Evolutionary conservation across 2,797 vertebrate species (phyloP).

Genomic region (Uromys caudimaculatus): DNA sequence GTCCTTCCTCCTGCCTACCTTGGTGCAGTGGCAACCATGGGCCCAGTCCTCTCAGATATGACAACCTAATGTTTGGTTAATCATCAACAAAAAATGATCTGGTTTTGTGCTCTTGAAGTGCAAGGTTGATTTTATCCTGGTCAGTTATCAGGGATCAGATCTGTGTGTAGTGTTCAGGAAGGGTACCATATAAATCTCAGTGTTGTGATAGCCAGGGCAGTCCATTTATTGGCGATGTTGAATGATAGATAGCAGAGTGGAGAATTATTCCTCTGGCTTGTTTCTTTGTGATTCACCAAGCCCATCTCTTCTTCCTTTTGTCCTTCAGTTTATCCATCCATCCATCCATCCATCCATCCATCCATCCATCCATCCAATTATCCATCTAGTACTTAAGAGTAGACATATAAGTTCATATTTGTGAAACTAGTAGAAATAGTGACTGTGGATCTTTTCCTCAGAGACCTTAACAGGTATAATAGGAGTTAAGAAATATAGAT

Average conservation of each 20-base stretch:
- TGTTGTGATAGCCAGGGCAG: conserved; percentile 21
- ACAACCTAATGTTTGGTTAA: background rate
- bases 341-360: background rate
- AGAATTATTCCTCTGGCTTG: background rate
- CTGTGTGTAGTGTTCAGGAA: background rate
- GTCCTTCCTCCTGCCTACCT: background rate
- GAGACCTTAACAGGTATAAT: conserved; percentile 19
- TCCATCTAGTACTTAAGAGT: background rate
- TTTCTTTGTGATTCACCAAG: conserved; percentile 53
- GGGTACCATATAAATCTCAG: background rate
- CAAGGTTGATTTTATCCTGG: conserved; percentile 1
- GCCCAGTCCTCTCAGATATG: background rate
- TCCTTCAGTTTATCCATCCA: background rate
- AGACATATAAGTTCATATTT: background rate
- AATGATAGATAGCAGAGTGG: conserved; percentile 14
- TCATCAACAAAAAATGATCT: background rate
- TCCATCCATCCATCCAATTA: background rate
- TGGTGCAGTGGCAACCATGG: accelerated
- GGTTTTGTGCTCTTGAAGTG: conserved; percentile 22
- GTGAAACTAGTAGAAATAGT: background rate
- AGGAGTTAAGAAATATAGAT: background rate
- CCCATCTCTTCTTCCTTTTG: conserved; percentile 14
- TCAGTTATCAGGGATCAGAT: conserved; percentile 21
- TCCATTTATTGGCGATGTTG: conserved; percentile 6
- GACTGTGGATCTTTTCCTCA: background rate